These are phyloP conservation scores for Amphimallon solstitiale DNA, from an alignment of 2,888 invertebrate species.

Conservation along the genomic window DNA sequence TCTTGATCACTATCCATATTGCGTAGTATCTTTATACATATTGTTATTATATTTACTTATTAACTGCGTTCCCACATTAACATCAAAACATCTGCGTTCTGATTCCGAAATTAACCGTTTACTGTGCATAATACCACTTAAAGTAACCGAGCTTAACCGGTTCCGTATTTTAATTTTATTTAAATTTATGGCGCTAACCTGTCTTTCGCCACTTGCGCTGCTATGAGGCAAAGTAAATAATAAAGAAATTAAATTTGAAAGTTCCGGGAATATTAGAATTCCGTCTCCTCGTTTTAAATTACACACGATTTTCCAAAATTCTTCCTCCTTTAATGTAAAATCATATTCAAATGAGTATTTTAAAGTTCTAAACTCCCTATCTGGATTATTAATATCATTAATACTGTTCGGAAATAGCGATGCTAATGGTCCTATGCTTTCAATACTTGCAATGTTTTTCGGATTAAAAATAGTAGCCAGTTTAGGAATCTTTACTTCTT, in stretches of 20 bases:
- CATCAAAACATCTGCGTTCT: no score
- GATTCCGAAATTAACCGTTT: no score
- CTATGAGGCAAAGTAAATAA: slow-evolving; percentile 41
- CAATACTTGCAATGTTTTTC: neutral
- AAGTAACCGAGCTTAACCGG: no score
- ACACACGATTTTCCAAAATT: slow-evolving; percentile 37
- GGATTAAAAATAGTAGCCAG: slow-evolving; percentile 18
- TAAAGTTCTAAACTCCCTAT: slow-evolving; percentile 34
- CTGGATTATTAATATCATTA: slow-evolving; percentile 36
- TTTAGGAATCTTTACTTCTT: slow-evolving; percentile 30
- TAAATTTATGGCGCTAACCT: slow-evolving; percentile 42
- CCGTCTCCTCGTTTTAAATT: slow-evolving; percentile 38
- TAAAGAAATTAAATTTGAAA: slow-evolving; percentile 8
- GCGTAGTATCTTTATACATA: no score
- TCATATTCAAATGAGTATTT: no score
- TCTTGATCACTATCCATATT: no score
- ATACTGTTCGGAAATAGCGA: slow-evolving; percentile 17
- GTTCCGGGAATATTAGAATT: slow-evolving; percentile 12
- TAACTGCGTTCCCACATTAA: no score
- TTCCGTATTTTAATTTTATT: slow-evolving; percentile 42
- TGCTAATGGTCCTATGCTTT: slow-evolving; percentile 29
- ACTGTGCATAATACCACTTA: no score
- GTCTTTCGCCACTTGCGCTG: slow-evolving; percentile 42
- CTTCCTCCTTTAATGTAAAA: slow-evolving; percentile 10
- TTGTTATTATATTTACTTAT: no score